phyloP scores from a whole-genome alignment of 2,113 vertebrate species.

The Malurus elegans region DNA sequence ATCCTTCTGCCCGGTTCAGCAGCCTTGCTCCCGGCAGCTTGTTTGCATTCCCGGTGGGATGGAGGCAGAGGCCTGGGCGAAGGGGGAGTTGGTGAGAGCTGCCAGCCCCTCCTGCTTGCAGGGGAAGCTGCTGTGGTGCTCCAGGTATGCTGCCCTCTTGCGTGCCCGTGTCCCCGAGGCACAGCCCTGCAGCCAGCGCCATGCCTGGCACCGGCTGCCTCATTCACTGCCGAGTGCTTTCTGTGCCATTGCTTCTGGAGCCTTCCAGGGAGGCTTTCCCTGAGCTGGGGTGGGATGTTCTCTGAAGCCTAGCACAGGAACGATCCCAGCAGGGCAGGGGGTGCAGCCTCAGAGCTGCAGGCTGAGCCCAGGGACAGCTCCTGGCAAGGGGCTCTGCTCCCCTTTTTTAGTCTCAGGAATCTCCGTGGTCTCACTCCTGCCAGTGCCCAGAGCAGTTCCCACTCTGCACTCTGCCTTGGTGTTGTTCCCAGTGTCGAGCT shows the following conservation, averaged over 20 bases:
- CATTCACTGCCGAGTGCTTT: not conserved
- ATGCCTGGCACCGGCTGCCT: not conserved
- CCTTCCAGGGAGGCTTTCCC: not conserved
- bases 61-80: not conserved
- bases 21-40: not conserved
- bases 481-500: accelerated
- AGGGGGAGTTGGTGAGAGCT: not conserved
- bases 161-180: not conserved
- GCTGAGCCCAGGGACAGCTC: not conserved
- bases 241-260: not conserved
- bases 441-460: not conserved
- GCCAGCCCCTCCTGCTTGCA: not conserved
- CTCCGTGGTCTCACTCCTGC: accelerated
- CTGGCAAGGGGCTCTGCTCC: not conserved
- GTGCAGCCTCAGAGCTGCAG: accelerated
- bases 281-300: not conserved
- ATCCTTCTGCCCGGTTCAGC: not conserved
- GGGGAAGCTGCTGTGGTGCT: not conserved
- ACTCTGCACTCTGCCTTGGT: accelerated
- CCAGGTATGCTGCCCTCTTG: not conserved
- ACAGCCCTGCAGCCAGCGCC: not conserved
- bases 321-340: not conserved
- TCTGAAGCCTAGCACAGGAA: not conserved
- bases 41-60: not conserved
- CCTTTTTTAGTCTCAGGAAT: not conserved